Percentiles rank a stretch among this genome's conserved stretches.
phyloP scores from a whole-genome alignment of 1,140 invertebrate genomes.

The Drosophila bocqueti region DNA sequence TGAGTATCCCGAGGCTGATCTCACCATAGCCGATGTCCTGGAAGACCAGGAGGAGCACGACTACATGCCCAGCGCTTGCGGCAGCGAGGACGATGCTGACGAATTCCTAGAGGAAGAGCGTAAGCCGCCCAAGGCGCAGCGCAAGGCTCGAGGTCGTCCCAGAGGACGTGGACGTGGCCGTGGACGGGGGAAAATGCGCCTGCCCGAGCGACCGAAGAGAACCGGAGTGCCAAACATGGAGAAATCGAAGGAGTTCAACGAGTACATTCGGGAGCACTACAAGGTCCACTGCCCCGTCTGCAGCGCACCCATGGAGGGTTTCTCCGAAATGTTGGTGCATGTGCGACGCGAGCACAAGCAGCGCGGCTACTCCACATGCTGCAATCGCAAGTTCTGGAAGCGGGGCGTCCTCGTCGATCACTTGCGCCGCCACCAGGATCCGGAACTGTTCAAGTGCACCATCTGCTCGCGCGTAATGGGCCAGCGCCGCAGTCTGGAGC shows the following conservation, averaged over 20 bases:
- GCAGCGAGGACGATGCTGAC: slow-evolving; percentile 1
- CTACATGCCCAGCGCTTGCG: slow-evolving; percentile 17
- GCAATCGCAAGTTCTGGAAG: slow-evolving; percentile 63
- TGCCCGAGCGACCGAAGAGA: slow-evolving; percentile 6
- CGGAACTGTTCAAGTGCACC: slow-evolving; percentile 67
- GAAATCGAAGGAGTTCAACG: slow-evolving; percentile 68
- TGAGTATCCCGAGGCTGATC: slow-evolving; percentile 66
- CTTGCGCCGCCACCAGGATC: slow-evolving; percentile 63
- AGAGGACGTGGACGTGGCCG: slow-evolving; percentile 23
- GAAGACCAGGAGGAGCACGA: slow-evolving; percentile 54
- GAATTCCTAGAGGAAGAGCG: background rate
- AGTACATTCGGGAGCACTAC: slow-evolving; percentile 59
- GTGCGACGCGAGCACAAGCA: slow-evolving; percentile 59
- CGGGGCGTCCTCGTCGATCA: slow-evolving; percentile 68
- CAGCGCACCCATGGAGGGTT: slow-evolving; percentile 46
- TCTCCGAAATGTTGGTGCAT: slow-evolving; percentile 55
- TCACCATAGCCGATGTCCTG: slow-evolving; percentile 72
- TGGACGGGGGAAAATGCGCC: background rate
- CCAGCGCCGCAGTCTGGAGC: slow-evolving; percentile 64
- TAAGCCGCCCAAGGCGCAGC: slow-evolving; percentile 5
- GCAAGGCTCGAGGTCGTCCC: slow-evolving; percentile 26
- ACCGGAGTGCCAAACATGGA: slow-evolving; percentile 29
- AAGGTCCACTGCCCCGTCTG: slow-evolving; percentile 65
- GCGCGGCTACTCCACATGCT: slow-evolving; percentile 65
- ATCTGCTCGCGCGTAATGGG: slow-evolving; percentile 69